A percentile compares a stretch with the other conserved stretches of the same genome.
Evolutionary conservation across 1,140 invertebrate genomes (phyloP).

Genomic region (Vanessa atalanta): DNA sequence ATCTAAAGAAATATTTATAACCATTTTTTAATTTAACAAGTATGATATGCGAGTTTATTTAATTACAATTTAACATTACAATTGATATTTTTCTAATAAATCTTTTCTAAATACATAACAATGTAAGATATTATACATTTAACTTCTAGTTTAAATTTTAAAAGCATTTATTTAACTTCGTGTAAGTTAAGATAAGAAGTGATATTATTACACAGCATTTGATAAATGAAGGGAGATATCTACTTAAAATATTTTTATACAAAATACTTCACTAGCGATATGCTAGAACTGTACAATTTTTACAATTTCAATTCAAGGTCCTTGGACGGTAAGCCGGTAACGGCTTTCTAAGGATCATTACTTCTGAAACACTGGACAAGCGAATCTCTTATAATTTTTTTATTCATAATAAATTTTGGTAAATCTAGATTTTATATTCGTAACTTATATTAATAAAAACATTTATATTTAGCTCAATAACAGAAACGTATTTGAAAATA

Average conservation of each 20-base stretch:
- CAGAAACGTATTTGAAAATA: too few species aligned
- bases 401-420: neutral
- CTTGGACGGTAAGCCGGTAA: slow-evolving; percentile 20
- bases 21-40: neutral
- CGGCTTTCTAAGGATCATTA: slow-evolving; percentile 20
- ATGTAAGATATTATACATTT: slow-evolving; percentile 3
- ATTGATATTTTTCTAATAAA: neutral
- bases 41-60: neutral
- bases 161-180: neutral
- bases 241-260: slow-evolving; percentile 5
- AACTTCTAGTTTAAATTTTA: neutral
- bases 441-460: neutral
- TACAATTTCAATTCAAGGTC: slow-evolving; percentile 14
- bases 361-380: slow-evolving; percentile 24
- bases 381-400: neutral
- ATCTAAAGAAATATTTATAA: too few species aligned
- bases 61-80: neutral
- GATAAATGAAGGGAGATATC: neutral
- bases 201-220: slow-evolving; percentile 1
- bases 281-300: slow-evolving; percentile 28
- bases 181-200: neutral
- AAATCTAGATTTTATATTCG: neutral
- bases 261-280: slow-evolving; percentile 19
- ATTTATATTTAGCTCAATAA: neutral
- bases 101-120: slow-evolving; percentile 12